Percentiles rank a stretch among this genome's conserved stretches.
Evolutionary conservation across 2,888 invertebrate genomes (phyloP).

Genomic region (Muschampia plurimacula): DNA sequence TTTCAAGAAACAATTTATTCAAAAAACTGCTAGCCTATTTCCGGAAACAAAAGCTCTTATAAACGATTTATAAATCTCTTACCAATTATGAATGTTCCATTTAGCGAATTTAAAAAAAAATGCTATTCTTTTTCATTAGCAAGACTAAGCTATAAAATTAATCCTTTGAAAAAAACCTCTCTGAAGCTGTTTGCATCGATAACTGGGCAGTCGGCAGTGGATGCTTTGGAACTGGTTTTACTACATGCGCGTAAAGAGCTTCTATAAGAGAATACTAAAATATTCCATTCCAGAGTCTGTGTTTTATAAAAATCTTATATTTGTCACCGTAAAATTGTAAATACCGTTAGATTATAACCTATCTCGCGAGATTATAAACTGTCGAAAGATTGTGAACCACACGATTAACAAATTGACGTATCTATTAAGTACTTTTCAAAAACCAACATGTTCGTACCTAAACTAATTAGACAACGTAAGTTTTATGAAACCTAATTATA

Average conservation of each 20-base stretch:
- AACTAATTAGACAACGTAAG: no score
- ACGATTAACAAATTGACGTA: no score
- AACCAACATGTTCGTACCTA: no score
- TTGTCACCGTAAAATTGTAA: no score
- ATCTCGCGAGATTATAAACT: no score
- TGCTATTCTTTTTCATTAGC: slow-evolving; percentile 55
- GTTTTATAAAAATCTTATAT: no score
- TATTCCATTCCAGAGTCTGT: no score
- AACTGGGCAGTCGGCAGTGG: slow-evolving; percentile 25
- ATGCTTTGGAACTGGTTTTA: neutral
- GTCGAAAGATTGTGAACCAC: no score
- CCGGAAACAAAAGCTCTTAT: slow-evolving; percentile 27
- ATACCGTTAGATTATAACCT: no score
- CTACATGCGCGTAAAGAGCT: neutral
- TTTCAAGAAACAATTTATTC: slow-evolving; percentile 16
- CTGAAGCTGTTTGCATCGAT: slow-evolving; percentile 38
- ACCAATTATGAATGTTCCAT: slow-evolving; percentile 37
- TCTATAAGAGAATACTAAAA: no score
- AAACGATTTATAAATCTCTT: slow-evolving; percentile 18
- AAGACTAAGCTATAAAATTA: slow-evolving; percentile 44
- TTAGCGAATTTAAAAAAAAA: slow-evolving; percentile 52
- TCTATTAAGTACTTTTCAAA: no score
- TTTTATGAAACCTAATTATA: no score
- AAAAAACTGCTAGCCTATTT: slow-evolving; percentile 14
- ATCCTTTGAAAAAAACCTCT: slow-evolving; percentile 44